Percentiles rank a stretch among this genome's conserved stretches.
These are phyloP conservation scores for Halcyon smyrnensis DNA, from an alignment of 2,797 vertebrate species.

Conservation along the genomic window DNA sequence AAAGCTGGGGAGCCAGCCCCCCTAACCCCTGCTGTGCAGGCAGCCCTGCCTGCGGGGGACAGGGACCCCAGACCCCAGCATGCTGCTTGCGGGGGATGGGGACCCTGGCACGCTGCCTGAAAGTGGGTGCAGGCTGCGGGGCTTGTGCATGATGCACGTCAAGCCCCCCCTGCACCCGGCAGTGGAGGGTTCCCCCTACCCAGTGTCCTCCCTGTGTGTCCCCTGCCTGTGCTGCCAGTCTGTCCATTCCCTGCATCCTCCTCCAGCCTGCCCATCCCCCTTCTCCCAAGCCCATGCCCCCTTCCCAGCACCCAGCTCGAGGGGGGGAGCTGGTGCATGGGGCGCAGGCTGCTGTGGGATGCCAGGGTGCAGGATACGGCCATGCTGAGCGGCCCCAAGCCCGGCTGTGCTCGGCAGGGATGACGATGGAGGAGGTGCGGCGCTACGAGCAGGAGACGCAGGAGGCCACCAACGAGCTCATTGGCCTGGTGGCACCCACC, in stretches of 20 bases:
- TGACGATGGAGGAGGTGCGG: constrained; percentile 89
- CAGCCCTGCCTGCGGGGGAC: neutral
- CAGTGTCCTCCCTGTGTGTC: neutral
- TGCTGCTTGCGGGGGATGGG: neutral
- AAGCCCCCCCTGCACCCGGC: neutral
- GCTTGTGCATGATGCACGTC: neutral
- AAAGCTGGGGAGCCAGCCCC: constrained; percentile 67
- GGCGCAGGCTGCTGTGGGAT: neutral
- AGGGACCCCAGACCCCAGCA: neutral
- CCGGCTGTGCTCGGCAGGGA: constrained; percentile 76
- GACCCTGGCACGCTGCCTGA: neutral
- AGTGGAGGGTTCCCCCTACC: neutral
- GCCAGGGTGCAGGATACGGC: neutral
- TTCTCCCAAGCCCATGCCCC: neutral
- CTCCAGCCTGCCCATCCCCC: neutral
- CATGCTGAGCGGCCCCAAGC: constrained; percentile 15
- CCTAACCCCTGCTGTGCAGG: neutral
- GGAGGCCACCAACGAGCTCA: constrained; percentile 88
- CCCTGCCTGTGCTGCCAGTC: neutral
- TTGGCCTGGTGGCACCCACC: constrained; percentile 75
- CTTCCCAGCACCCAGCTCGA: neutral
- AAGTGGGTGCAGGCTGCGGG: neutral
- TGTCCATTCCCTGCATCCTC: neutral
- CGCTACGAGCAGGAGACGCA: constrained; percentile 86
- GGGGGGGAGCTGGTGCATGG: neutral